Evolutionary conservation across 1,140 invertebrate genomes (phyloP), one percentile per base, ranked within the genome.

Genomic region (Hypothenemus hampei): DNA sequence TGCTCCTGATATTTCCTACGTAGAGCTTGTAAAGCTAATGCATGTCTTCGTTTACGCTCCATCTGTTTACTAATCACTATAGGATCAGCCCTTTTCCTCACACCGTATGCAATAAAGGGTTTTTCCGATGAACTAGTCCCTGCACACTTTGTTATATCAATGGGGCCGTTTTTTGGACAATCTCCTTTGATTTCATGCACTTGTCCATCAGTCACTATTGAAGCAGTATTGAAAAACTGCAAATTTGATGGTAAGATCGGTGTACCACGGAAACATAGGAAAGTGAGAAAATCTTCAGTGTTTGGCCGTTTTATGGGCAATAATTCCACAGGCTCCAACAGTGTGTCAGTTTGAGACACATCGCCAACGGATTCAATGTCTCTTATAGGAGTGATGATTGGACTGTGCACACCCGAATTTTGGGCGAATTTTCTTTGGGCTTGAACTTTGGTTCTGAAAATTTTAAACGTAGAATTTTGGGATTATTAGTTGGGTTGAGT

Each of bases 371-470:
- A n/a, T 67, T 81, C 74, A 58, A 79, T 76, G 60, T 81, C 79
- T 62, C 82, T 85, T 0, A 81, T 73, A 7, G 82, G 75, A 24
- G 78, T 78, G 56, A 75, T 75, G 10, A 75, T 66, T 10, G 71
- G 68, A 46, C 78, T 78, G 63, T 74, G 75, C 65, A 80, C 67
- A 58, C 69, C 77, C 37, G 78, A 80, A 18, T 87, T 88, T 73
- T 92, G 89, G 35, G 90, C 90, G 79, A 94, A 94, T 73, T 94
- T 94, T 57, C 91, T 77, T 71, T 94, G 91, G 24, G 91, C 91
- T 69, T 90, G 87, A 47, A 91, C 85, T 77, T 86, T 86, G 18
- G 81, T 83, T 66, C 84, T 85, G 61, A 6, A 37, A 37, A 13
- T 7, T 29, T 7, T 6, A 29, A 29, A 29, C 15, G 8, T 37